phyloP scores from a whole-genome alignment of 1,140 invertebrate species.

The Oryctes rhinoceros region DNA sequence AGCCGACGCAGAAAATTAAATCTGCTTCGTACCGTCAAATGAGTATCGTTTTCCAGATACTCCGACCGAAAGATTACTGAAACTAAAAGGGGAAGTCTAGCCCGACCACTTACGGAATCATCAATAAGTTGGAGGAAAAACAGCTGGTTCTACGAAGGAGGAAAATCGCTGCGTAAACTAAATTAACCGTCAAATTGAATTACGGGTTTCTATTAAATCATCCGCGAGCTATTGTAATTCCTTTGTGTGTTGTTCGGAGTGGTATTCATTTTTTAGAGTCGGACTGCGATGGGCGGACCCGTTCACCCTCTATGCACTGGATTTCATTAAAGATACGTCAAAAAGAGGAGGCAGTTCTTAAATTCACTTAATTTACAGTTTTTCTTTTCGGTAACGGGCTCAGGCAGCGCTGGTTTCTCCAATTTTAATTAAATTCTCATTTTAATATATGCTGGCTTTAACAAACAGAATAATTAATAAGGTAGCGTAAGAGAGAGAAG shows the following conservation, averaged over 20 bases:
- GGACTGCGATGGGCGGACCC: background rate
- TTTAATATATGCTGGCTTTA: slow-evolving; percentile 1
- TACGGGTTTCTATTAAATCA: slow-evolving; percentile 8
- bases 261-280: slow-evolving; percentile 18
- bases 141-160: background rate
- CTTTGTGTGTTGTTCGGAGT: background rate
- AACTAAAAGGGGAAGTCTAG: background rate
- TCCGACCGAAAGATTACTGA: background rate
- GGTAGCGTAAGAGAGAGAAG: background rate
- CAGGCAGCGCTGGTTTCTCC: background rate
- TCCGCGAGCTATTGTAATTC: slow-evolving; percentile 21
- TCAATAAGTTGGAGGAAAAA: slow-evolving; percentile 15
- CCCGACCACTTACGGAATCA: background rate
- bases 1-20: background rate
- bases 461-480: slow-evolving; percentile 11
- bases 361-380: slow-evolving; percentile 11
- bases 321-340: slow-evolving; percentile 8
- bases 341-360: slow-evolving; percentile 5
- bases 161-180: background rate
- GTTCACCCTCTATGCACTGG: background rate
- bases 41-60: background rate
- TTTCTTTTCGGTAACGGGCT: background rate
- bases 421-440: slow-evolving; percentile 14
- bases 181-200: slow-evolving; percentile 19
- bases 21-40: background rate